Evolutionary conservation across 1,140 invertebrate genomes (phyloP).

Genomic region (Chlorops oryzae): DNA sequence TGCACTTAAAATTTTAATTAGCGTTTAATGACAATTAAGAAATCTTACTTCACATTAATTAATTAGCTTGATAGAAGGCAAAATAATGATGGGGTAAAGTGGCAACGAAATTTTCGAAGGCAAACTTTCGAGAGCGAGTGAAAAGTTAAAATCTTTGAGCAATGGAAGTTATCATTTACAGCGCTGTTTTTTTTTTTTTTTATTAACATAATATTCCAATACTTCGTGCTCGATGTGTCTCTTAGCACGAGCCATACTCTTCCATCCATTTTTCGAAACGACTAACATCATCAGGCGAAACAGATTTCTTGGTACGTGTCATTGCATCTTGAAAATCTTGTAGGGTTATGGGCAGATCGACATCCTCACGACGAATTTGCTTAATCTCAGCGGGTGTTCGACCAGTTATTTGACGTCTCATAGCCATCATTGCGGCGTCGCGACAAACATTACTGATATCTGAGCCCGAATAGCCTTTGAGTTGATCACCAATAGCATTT

Average conservation of each 20-base stretch:
- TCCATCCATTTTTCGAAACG: slow-evolving; percentile 97
- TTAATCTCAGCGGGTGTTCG: slow-evolving; percentile 89
- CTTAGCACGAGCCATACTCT: slow-evolving; percentile 79
- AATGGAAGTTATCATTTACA: no score
- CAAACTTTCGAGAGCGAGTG: no score
- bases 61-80: no score
- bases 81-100: no score
- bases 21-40: no score
- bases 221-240: no score
- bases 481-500: slow-evolving; percentile 66
- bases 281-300: slow-evolving; percentile 83
- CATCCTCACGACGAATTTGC: slow-evolving; percentile 85
- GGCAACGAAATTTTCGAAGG: no score
- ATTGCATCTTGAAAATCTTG: slow-evolving; percentile 85
- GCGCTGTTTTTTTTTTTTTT: no score
- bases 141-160: no score
- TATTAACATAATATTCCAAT: no score
- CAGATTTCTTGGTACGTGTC: slow-evolving; percentile 89
- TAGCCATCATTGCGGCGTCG: slow-evolving; percentile 98
- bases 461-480: slow-evolving; percentile 94
- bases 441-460: slow-evolving; percentile 98
- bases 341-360: slow-evolving; percentile 85
- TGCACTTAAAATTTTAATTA: no score
- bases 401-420: slow-evolving; percentile 89
- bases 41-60: no score